Evolutionary conservation across 1,140 invertebrate genomes (phyloP), one percentile per base, ranked within the genome.

Genomic region (Phortica variegata): DNA sequence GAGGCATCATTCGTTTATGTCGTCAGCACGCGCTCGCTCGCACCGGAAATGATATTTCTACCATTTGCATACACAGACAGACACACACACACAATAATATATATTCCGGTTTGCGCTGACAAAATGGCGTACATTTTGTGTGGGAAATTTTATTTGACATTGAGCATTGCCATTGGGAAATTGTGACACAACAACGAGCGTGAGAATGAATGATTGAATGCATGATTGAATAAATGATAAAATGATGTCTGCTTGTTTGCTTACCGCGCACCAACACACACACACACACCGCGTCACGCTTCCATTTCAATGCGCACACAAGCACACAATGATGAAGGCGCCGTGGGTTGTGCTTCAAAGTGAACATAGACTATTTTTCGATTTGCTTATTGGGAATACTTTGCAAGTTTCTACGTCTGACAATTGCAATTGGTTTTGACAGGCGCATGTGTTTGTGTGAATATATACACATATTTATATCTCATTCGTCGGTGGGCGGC

Each of bases 321-420:
- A n/a, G n/a, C n/a, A n/a, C n/a, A n/a, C n/a, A n/a, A n/a, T n/a
- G n/a, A n/a, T n/a, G n/a, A 26, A 26, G 23, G 23, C 23, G 23
- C 10, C 5, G 5, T 10, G 23, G 23, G 23, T 26, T 26, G 23
- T 26, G 23, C 23, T 26, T 26, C 13, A 10, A 37, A 47, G 43
- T 46, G 32, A 52, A 47, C 46, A 52, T 52, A 52, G 46, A 52
- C 49, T 46, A 52, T 41, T 47, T 52, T 52, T 42, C 31, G 43
- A 52, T 52, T 32, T 32, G 38, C 43, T 47, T 47, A 44, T 52
- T 45, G 38, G 49, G 38, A 46, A 41, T 45, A 41, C 41, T 37
- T 23, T 38, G 31, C 26, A 6, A 26, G 6, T n/a, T 15, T 9
- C 32, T 6, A 34, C 32, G 32, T 9, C 9, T 34, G 9, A n/a